Evolutionary conservation across 1,140 invertebrate genomes (phyloP), one percentile per base, ranked within the genome.

Genomic region (Belonocnema kinseyi): DNA sequence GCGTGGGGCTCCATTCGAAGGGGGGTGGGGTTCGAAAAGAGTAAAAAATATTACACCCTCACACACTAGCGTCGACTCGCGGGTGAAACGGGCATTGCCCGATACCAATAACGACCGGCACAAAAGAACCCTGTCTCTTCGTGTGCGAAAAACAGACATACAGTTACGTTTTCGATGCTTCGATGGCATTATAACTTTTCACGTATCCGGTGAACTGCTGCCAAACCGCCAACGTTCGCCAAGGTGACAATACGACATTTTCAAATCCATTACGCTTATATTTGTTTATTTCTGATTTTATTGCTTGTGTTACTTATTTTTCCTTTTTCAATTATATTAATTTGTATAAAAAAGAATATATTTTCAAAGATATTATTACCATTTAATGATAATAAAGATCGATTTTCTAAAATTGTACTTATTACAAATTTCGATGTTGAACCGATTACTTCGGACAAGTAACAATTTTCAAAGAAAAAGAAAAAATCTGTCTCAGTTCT

Each of bases 41-140:
- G 88, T 86, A 91, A 90, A 88, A 90, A 90, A 91, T 90, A 91
- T 91, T 90, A 91, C 88, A 89, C 85, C 85, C 87, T 86, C 86
- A 83, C 85, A 87, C 85, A 88, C 83, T 86, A 85, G 83, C 87
- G 86, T 83, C 84, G 81, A 85, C 83, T 87, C 86, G 85, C 82
- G 86, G 85, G 85, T 89, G 83, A 87, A 89, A 90, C 86, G 86
- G 83, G 85, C 87, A 87, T 85, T 86, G 86, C 89, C 88, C 87
- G 87, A 88, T 86, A 86, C 88, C 88, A 87, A 89, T 90, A 89
- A 88, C 83, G 82, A 85, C 74, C 83, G 77, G 80, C 76, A 88
- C 88, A 87, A 88, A 90, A 90, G 87, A 88, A 90, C 85, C 81
- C 83, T 84, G 82, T 85, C 86, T 85, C 86, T 66, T 40, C 21